Evolutionary conservation across 2,113 vertebrate genomes (phyloP), one percentile per base, ranked within the genome.

Genomic region (Leucoraja erinaceus): DNA sequence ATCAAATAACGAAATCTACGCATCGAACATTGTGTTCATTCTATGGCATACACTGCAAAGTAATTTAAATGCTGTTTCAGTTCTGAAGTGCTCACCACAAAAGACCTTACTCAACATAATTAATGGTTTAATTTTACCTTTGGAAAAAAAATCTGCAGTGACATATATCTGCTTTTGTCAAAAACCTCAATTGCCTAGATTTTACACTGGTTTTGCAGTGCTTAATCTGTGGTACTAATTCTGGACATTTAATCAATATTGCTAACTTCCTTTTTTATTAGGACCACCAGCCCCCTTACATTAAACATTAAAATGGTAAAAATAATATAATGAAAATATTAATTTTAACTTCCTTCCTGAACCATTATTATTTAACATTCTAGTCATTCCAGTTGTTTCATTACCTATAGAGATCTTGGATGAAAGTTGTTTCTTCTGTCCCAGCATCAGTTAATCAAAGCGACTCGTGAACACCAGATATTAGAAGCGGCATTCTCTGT

Each of bases 91-190:
- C 90, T 72, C 2, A 91, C 90, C 66, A 72, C 66, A 33, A 72
- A 47, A 91, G 66, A 68, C 66, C 66, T 91, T 72, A 33, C 33
- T 90, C 63, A 90, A 63, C 16, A 66, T 66, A 90, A 90, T 90
- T 90, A 90, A 90, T 68, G 86, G 61, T 68, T 90, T 91, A 54
- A 91, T 91, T 91, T 72, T 11, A 66, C 31, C 20, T 72, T 47
- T 70, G 33, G 70, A 18, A 81, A 81, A 70, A 91, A 91, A 47
- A 38, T 91, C 66, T 72, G 66, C 63, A 70, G 63, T 38, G 63
- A 22, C 33, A 63, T 90, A 33, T 5, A 38, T 33, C 20, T 63
- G 70, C 31, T 68, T 11, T 91, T 22, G 90, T 54, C 68, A 25
- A 72, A 91, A 54, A 91, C 20, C 68, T 47, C 90, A 9, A 91